Conservation (phyloP, 2,113 vertebrate species). For the Dasypus novemcinctus region DNA sequence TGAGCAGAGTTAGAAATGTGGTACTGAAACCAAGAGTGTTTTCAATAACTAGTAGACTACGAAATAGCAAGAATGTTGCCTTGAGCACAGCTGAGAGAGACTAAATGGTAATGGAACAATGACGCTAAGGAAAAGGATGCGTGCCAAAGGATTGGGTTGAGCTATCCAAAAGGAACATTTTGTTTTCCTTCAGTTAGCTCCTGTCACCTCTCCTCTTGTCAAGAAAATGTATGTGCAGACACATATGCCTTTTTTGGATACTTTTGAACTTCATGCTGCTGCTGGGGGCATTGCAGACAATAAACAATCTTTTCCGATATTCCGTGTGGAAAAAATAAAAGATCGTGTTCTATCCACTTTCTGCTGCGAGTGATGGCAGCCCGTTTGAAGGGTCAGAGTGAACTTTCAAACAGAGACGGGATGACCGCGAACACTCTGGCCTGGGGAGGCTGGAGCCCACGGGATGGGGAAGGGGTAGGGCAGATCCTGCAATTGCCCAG, state of each 20-base stretch:
- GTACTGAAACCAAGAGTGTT: neutral
- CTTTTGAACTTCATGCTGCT: slow-evolving; percentile 33
- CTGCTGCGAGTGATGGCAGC: neutral
- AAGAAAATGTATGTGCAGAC: neutral
- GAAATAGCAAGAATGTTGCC: neutral
- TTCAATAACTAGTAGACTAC: neutral
- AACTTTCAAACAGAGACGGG: neutral
- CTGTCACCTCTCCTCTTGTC: slow-evolving; percentile 19
- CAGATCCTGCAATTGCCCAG: too few species aligned
- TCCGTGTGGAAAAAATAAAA: neutral
- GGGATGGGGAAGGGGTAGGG: neutral
- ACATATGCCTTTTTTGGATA: slow-evolving; percentile 18
- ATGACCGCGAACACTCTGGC: neutral
- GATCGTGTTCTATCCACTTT: neutral
- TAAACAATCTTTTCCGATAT: slow-evolving; percentile 51
- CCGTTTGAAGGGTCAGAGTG: neutral
- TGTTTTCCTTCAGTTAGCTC: slow-evolving; percentile 65
- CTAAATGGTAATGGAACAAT: neutral
- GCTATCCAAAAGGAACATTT: slow-evolving; percentile 60
- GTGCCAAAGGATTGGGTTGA: neutral
- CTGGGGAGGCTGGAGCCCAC: neutral
- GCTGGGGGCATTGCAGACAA: slow-evolving; percentile 13
- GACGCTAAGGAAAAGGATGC: neutral
- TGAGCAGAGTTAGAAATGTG: accelerated
- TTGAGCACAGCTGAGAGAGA: neutral